Base-by-base conservation (phyloP, 2,888 invertebrate genomes). In the Dorcus parallelipipedus region DNA sequence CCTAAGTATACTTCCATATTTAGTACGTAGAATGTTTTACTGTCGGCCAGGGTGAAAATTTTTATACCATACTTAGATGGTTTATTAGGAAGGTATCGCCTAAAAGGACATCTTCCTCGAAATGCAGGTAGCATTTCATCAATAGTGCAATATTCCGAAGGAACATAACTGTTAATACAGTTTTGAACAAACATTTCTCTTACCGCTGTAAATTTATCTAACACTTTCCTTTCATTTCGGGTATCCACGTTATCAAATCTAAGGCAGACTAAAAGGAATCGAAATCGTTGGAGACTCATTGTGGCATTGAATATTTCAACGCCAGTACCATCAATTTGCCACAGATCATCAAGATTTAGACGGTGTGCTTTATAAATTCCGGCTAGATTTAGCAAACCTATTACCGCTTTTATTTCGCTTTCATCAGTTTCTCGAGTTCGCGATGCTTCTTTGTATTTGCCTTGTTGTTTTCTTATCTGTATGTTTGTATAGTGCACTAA, bases 221-320 rank as follows among this genome's bases (percentile, higher is more conserved):
- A 26, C 6, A 23, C 26, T 48, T 14, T 48, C 6, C 48, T 1
- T 20, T 56, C 38, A 26, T 51, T 41, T 40, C 54, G 50, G 51
- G 39, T 50, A 52, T 57, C 52, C 45, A 52, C 51, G 43, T 63
- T 52, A 50, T 61, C 61, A 52, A 61, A 61, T 40, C 58, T 33
- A 17, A 62, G 50, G 50, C 57, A 58, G 38, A 17, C 17, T 56
- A 55, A 49, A 52, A 55, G 26, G 55, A 51, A 17, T 7, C 42
- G 10, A 40, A 52, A 52, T 17, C 52, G 52, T n/a, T n/a, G n/a
- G n/a, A n/a, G n/a, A n/a, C n/a, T n/a, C n/a, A n/a, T n/a, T n/a
- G n/a, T n/a, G n/a, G n/a, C n/a, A n/a, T n/a, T n/a, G n/a, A n/a
- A n/a, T n/a, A n/a, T n/a, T n/a, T n/a, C n/a, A n/a, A n/a, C n/a